A percentile compares a stretch with the other conserved stretches of the same genome.
These are phyloP conservation scores for Spatulosminthurus flaviceps DNA, from an alignment of 2,888 invertebrate species.

Conservation along the genomic window DNA sequence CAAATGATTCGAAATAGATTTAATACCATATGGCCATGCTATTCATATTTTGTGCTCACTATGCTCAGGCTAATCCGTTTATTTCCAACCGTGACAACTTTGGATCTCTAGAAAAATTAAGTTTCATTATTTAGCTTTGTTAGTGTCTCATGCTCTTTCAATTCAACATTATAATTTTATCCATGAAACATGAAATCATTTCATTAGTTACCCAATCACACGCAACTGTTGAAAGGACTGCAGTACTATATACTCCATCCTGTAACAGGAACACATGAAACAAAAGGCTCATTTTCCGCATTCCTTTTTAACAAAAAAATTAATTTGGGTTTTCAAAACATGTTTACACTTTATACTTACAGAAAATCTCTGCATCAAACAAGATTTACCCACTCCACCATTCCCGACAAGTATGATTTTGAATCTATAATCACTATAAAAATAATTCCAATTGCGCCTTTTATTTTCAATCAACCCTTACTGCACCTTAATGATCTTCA, in stretches of 20 bases:
- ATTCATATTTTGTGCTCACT: constrained; percentile 50
- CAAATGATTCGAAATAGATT: neutral
- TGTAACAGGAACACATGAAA: constrained; percentile 39
- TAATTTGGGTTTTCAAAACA: neutral
- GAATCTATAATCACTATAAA: constrained; percentile 59
- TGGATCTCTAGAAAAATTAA: constrained; percentile 51
- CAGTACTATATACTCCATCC: constrained; percentile 58
- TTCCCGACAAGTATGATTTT: constrained; percentile 81
- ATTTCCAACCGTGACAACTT: constrained; percentile 58
- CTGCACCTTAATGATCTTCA: too few relatives aligned
- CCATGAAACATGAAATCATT: neutral
- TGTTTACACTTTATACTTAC: constrained; percentile 40
- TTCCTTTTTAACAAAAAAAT: too few relatives aligned
- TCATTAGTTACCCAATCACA: constrained; percentile 58
- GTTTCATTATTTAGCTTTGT: too few relatives aligned
- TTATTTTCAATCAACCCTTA: neutral
- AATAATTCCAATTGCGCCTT: too few relatives aligned
- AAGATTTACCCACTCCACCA: constrained; percentile 94
- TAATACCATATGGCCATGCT: too few relatives aligned
- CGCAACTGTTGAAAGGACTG: constrained; percentile 56
- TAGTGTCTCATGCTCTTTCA: too few relatives aligned
- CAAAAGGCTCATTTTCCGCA: neutral
- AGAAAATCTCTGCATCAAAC: constrained; percentile 90
- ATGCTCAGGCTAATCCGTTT: constrained; percentile 57
- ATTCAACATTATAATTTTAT: too few relatives aligned